Percentiles rank a stretch among this genome's conserved stretches.
Evolutionary conservation across 2,797 vertebrate species (phyloP).

Genomic region (Tarsius wallacei): DNA sequence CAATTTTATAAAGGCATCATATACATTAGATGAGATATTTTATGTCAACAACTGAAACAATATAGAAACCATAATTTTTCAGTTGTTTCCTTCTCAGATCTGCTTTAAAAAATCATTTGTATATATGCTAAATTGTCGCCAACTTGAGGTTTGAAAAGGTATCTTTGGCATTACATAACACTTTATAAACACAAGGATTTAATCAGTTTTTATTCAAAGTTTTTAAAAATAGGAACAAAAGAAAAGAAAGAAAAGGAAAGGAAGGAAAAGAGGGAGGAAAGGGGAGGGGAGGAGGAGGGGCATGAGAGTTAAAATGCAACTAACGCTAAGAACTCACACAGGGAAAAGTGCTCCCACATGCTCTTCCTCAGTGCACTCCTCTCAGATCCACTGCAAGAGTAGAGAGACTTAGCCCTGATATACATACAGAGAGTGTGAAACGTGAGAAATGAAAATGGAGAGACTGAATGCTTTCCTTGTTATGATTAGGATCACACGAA

Average conservation of each 20-base stretch:
- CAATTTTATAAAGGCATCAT: not conserved
- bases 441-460: not conserved
- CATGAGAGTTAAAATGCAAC: not conserved
- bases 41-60: constrained; percentile 1
- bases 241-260: not conserved
- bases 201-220: not conserved
- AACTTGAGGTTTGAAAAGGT: not conserved
- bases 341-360: not conserved
- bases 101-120: not conserved
- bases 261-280: too few relatives aligned
- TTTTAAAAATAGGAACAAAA: not conserved
- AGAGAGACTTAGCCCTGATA: not conserved
- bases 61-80: not conserved
- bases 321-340: not conserved
- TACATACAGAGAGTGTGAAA: not conserved
- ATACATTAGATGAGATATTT: not conserved
- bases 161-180: not conserved
- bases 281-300: not conserved
- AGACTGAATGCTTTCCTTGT: not conserved
- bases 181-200: not conserved
- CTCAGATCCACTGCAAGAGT: not conserved
- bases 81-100: not conserved
- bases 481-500: not conserved
- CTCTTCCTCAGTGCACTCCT: not conserved
- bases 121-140: not conserved